A percentile compares a stretch with the other conserved stretches of the same genome.
These are phyloP conservation scores for Alligator sinensis DNA, from an alignment of 2,113 vertebrate genomes.

Conservation along the genomic window DNA sequence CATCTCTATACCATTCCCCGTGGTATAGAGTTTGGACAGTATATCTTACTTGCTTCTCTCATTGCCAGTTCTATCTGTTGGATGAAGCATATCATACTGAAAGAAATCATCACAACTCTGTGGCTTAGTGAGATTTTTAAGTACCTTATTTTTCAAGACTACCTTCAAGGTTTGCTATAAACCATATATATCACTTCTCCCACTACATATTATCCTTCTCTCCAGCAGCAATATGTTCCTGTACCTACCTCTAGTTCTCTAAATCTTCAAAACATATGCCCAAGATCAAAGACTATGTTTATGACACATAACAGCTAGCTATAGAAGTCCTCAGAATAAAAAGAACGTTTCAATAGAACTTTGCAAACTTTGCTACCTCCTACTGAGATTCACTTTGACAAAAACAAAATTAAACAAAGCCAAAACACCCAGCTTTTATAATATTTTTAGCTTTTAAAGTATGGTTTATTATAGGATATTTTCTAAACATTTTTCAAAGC, in stretches of 20 bases:
- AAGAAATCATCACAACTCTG: not conserved
- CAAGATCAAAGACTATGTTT: not conserved
- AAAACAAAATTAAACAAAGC: no score
- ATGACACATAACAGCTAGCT: not conserved
- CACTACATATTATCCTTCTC: not conserved
- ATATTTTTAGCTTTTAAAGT: not conserved
- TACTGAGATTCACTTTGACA: no score
- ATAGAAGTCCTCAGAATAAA: not conserved
- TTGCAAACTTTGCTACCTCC: no score
- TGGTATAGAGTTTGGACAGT: not conserved
- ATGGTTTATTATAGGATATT: not conserved
- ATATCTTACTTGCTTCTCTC: not conserved
- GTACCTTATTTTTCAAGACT: not conserved
- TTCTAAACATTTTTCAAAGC: not conserved
- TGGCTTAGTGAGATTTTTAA: not conserved
- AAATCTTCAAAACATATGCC: not conserved
- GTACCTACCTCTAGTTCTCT: not conserved
- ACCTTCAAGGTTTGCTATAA: not conserved
- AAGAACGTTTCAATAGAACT: not conserved
- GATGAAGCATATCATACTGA: not conserved
- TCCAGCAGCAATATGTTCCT: not conserved
- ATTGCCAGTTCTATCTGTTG: not conserved
- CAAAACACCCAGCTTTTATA: no score
- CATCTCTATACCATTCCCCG: not conserved
- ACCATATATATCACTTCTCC: not conserved